Base-by-base conservation (phyloP, 2,888 invertebrate species). In the Agonopterix alstromeriana region DNA sequence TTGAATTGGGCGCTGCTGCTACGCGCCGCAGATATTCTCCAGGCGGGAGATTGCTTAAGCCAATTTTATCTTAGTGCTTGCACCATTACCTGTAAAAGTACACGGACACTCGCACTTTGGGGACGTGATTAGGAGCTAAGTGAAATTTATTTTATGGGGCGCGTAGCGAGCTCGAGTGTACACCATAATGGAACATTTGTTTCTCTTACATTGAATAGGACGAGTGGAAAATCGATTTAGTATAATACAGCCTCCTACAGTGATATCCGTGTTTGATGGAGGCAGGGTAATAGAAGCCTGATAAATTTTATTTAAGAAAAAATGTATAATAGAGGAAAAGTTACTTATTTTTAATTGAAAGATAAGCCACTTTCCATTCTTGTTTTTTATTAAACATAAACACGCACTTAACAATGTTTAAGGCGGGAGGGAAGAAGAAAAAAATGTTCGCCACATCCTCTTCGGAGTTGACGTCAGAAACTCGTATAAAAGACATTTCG, bases 401-500 rank as follows among this genome's bases (percentile, higher is more conserved):
- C 71, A 74, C 62, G 66, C 67, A 72, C 64, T 70, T 73, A 62
- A 68, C 65, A 68, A 72, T 75, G 75, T 67, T 76, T 70, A 70
- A 72, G 70, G 62, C 58, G 63, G 63, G 71, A 70, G 70, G 65
- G 66, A 73, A 71, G 71, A 38, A 38, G n/a, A 38, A 64, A 75
- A 75, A 75, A 70, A 73, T 73, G 73, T 69, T 63, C 63, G 57
- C 56, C 56, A 60, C 61, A 59, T 56, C 66, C 58, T 57, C 63
- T 57, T 55, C 58, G 62, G 68, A 77, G 74, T 77, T 77, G 77
- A 69, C 76, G 77, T 73, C 67, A 77, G 67, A 77, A 84, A 79
- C 78, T 82, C 81, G 77, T 80, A 84, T 82, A 81, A 85, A 84
- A 82, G 82, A 83, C 79, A 82, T 82, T 83, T 80, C 66, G 70